A percentile compares a stretch with the other conserved stretches of the same genome.
Conservation (phyloP, 2,797 vertebrate species). For the Xenops minutus region DNA sequence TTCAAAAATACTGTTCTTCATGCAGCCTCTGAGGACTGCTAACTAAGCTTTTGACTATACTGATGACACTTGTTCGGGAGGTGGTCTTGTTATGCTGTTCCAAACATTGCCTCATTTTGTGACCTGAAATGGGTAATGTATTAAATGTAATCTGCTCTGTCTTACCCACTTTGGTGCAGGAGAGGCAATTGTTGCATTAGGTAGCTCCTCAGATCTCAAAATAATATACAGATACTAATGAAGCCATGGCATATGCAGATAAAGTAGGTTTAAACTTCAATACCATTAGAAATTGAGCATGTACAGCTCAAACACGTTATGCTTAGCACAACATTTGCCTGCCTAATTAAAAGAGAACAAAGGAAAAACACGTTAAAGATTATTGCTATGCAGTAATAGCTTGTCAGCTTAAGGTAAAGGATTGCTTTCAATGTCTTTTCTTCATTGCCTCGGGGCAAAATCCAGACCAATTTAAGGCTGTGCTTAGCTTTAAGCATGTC, state of each 20-base stretch:
- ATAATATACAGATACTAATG: background rate
- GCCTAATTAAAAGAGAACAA: background rate
- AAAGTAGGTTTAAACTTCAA: background rate
- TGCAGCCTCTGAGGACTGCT: background rate
- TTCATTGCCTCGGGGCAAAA: background rate
- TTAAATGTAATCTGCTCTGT: background rate
- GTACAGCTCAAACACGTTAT: background rate
- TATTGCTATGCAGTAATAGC: background rate
- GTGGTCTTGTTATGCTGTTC: background rate
- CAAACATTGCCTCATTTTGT: background rate
- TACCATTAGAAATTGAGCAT: background rate
- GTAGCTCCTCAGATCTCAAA: background rate
- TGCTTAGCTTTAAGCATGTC: background rate
- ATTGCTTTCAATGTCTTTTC: background rate
- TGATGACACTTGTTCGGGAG: background rate
- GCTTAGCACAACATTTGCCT: background rate
- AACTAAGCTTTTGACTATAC: background rate
- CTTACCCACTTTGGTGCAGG: background rate
- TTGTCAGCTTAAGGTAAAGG: background rate
- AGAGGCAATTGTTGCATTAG: background rate
- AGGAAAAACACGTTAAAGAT: background rate
- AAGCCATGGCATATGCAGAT: fast-evolving
- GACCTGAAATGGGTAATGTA: background rate
- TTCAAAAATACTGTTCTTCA: background rate
- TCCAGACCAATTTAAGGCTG: background rate